Evolutionary conservation across 2,797 vertebrate genomes (phyloP).

Genomic region (Phalloptychus januarius): DNA sequence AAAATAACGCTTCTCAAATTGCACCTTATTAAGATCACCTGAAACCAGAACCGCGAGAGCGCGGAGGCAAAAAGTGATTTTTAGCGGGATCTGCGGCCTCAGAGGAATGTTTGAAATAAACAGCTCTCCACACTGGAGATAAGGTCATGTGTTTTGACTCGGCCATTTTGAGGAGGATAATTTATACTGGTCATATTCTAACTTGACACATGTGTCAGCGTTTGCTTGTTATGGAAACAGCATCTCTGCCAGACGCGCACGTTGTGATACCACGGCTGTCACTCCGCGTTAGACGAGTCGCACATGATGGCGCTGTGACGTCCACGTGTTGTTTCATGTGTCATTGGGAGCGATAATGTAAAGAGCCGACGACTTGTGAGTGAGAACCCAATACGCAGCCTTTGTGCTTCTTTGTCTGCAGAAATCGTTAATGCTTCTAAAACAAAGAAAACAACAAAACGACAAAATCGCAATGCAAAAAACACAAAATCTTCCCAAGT

Average conservation of each 20-base stretch:
- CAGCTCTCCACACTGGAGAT: conserved; percentile 23
- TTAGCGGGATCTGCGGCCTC: neutral
- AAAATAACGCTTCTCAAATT: conserved; percentile 7
- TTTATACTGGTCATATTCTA: conserved; percentile 24
- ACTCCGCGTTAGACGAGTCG: conserved; percentile 25
- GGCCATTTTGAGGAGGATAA: conserved; percentile 48
- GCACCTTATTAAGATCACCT: conserved; percentile 28
- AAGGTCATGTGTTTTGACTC: conserved; percentile 53
- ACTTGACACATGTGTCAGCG: conserved; percentile 52
- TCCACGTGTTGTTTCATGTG: conserved; percentile 21
- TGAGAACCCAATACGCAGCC: conserved; percentile 4
- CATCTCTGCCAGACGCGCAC: conserved; percentile 35
- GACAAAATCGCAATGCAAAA: neutral
- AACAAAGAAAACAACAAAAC: neutral
- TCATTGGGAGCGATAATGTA: neutral
- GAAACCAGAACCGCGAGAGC: neutral
- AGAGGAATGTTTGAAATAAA: conserved; percentile 42
- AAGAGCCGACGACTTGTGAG: neutral
- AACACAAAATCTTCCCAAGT: neutral
- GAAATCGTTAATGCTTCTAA: neutral
- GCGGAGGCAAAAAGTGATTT: conserved; percentile 6
- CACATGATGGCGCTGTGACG: conserved; percentile 31
- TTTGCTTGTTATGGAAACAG: conserved; percentile 66
- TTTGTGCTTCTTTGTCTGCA: neutral
- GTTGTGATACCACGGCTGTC: conserved; percentile 54